These are phyloP conservation scores for Nycteola revayana DNA, from an alignment of 2,888 invertebrate genomes.

Conservation along the genomic window DNA sequence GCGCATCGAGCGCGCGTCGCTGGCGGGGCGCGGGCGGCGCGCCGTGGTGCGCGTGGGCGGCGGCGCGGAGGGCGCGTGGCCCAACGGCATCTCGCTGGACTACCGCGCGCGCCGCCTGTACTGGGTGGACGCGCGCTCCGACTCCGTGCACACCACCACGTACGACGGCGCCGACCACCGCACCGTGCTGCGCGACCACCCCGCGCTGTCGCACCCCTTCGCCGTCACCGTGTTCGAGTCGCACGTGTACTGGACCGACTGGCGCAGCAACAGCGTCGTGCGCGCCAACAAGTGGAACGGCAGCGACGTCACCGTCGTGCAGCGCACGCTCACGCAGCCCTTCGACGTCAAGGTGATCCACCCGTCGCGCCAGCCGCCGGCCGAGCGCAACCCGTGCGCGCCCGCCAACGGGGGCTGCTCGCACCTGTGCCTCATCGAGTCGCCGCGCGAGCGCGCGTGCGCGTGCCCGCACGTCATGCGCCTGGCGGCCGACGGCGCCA, in stretches of 20 bases:
- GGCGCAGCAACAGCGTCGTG: slow-evolving; percentile 93
- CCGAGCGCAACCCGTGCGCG: slow-evolving; percentile 84
- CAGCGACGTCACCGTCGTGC: slow-evolving; percentile 88
- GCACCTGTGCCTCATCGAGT: slow-evolving; percentile 89
- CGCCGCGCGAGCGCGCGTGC: slow-evolving; percentile 85
- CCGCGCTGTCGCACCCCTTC: slow-evolving; percentile 92
- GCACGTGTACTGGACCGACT: slow-evolving; percentile 96
- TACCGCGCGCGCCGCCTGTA: slow-evolving; percentile 87
- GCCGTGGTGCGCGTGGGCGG: slow-evolving; percentile 82
- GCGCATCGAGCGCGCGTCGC: slow-evolving; percentile 90
- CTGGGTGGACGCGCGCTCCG: slow-evolving; percentile 92
- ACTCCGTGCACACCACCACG: slow-evolving; percentile 91
- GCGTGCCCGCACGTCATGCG: slow-evolving; percentile 95
- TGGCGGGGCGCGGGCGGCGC: slow-evolving; percentile 86
- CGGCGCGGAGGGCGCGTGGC: slow-evolving; percentile 87
- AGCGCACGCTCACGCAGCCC: slow-evolving; percentile 92
- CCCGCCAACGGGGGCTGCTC: slow-evolving; percentile 88
- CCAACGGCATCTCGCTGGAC: slow-evolving; percentile 92
- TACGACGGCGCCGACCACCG: slow-evolving; percentile 90
- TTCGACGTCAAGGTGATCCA: slow-evolving; percentile 90
- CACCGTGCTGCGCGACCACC: slow-evolving; percentile 87
- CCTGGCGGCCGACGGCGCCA: slow-evolving; percentile 82
- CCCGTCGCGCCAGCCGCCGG: slow-evolving; percentile 62
- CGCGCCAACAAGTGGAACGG: slow-evolving; percentile 94
- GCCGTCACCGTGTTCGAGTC: slow-evolving; percentile 93